Conservation (phyloP, 2,113 vertebrate genomes). For the Sphyrna mokarran region DNA sequence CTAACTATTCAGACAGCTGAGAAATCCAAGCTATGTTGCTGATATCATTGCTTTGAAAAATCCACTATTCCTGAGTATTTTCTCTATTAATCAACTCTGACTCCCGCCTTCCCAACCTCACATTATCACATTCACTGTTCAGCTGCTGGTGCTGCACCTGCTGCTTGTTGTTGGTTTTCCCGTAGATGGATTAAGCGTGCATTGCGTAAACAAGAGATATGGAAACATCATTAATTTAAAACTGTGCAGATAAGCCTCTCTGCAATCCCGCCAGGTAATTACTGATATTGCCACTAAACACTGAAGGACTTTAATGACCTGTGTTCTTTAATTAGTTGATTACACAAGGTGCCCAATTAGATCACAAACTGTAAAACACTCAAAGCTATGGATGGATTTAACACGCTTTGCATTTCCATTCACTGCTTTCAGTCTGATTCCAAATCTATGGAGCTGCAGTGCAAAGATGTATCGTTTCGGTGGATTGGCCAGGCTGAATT, state of each 20-base stretch:
- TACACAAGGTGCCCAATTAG: conserved; percentile 17
- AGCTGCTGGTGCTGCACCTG: background rate
- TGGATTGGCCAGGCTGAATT: too few species aligned
- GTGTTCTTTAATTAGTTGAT: conserved; percentile 30
- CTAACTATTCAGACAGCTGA: too few species aligned
- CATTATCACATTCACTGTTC: background rate
- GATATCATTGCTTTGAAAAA: background rate
- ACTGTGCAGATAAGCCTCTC: background rate
- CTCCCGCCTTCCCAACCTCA: background rate
- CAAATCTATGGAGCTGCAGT: background rate
- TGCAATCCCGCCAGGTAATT: conserved; percentile 15
- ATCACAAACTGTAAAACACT: conserved; percentile 20
- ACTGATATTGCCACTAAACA: conserved; percentile 22
- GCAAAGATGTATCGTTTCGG: too few species aligned
- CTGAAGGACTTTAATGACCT: conserved; percentile 25
- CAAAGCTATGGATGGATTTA: background rate
- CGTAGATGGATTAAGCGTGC: background rate
- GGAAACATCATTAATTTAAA: conserved; percentile 35
- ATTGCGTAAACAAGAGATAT: background rate
- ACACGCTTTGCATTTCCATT: background rate
- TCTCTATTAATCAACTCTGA: background rate
- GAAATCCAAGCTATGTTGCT: background rate
- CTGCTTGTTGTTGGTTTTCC: conserved; percentile 24
- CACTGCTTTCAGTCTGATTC: background rate
- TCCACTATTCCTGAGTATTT: background rate